Percentiles rank a stretch among this genome's conserved stretches.
These are phyloP conservation scores for Wiebesia pumilae DNA, from an alignment of 1,140 invertebrate genomes.

Conservation along the genomic window DNA sequence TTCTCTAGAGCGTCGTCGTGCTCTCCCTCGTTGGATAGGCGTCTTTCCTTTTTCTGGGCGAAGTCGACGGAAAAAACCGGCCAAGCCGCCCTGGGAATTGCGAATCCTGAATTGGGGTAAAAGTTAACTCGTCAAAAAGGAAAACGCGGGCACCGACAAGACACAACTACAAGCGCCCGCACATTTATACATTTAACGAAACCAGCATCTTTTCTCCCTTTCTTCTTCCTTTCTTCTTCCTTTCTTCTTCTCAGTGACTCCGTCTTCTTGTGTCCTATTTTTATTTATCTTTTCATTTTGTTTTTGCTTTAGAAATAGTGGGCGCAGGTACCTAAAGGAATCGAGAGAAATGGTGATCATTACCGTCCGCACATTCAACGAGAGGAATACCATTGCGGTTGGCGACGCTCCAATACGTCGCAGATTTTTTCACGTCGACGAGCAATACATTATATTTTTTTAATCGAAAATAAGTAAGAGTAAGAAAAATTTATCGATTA, in stretches of 20 bases:
- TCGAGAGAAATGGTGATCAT: slow-evolving; percentile 54
- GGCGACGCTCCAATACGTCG: neutral
- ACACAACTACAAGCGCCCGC: neutral
- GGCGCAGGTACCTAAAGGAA: slow-evolving; percentile 31
- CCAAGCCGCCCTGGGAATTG: slow-evolving; percentile 54
- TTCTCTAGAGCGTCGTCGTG: slow-evolving; percentile 46
- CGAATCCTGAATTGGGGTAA: slow-evolving; percentile 70
- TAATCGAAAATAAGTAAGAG: neutral
- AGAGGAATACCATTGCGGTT: neutral
- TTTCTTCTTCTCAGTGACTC: neutral
- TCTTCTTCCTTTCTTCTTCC: too few relatives aligned
- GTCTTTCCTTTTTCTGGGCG: neutral
- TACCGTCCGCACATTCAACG: slow-evolving; percentile 2
- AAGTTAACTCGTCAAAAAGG: slow-evolving; percentile 63
- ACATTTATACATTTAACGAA: neutral
- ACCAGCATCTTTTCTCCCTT: neutral
- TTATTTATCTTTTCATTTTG: neutral
- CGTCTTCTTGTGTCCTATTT: too few relatives aligned
- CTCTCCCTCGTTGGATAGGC: slow-evolving; percentile 20
- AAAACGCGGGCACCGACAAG: slow-evolving; percentile 19
- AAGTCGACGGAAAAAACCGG: slow-evolving; percentile 43
- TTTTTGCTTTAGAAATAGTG: slow-evolving; percentile 22
- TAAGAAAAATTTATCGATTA: neutral
- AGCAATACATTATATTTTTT: neutral
- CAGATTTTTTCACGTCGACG: neutral